These are phyloP conservation scores for Heliocidaris erythrogramma DNA, from an alignment of 35 echinoderm and acorn worm genomes.

Conservation along the genomic window DNA sequence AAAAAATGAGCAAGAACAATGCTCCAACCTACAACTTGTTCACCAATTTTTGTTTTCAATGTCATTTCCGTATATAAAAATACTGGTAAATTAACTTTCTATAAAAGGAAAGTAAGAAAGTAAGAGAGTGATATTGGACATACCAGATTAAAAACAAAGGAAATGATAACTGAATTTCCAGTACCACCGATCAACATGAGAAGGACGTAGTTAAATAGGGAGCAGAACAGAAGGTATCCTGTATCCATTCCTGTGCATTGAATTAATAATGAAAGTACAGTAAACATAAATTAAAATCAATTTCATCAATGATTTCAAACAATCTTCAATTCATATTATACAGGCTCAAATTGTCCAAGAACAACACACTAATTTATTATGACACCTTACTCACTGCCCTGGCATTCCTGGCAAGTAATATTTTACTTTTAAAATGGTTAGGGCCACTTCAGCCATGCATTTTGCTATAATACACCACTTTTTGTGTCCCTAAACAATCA, in stretches of 20 bases:
- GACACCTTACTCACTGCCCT: too few relatives aligned
- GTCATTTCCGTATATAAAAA: neutral
- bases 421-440: too few relatives aligned
- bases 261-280: constrained; percentile 1
- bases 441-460: too few relatives aligned
- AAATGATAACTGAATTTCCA: constrained; percentile 58
- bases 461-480: too few relatives aligned
- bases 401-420: too few relatives aligned
- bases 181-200: constrained; percentile 68
- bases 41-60: neutral
- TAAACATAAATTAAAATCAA: neutral
- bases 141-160: constrained; percentile 88
- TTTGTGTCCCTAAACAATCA: too few relatives aligned
- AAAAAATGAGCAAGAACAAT: neutral
- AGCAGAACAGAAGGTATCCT: constrained; percentile 58
- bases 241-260: constrained; percentile 60
- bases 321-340: too few relatives aligned
- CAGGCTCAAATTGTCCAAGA: too few relatives aligned
- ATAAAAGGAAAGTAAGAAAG: too few relatives aligned
- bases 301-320: too few relatives aligned
- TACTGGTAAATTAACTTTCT: too few relatives aligned
- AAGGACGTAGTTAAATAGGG: constrained; percentile 71
- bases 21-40: neutral
- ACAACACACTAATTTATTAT: too few relatives aligned
- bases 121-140: constrained; percentile 44